phyloP scores from a whole-genome alignment of 1,140 invertebrate genomes.

The Drosophila simulans region DNA sequence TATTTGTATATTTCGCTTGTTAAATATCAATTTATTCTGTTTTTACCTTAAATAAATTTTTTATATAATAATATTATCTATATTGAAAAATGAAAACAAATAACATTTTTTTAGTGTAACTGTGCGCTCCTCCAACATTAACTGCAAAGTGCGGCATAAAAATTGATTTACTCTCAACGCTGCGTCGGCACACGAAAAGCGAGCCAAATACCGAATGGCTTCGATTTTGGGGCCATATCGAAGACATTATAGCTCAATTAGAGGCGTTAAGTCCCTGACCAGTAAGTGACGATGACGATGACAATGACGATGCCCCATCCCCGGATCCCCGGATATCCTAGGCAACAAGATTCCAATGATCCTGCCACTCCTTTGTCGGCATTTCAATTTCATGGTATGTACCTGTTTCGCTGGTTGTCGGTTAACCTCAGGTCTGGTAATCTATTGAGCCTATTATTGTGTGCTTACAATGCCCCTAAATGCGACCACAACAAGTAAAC shows the following conservation, averaged over 20 bases:
- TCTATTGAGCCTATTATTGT: slow-evolving; percentile 30
- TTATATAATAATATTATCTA: neutral
- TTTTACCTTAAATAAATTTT: neutral
- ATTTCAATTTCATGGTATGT: neutral
- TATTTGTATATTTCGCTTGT: too few species aligned
- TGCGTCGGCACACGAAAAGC: slow-evolving; percentile 51
- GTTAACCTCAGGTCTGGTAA: slow-evolving; percentile 39
- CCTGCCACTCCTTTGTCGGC: slow-evolving; percentile 22
- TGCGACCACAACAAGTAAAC: slow-evolving; percentile 34
- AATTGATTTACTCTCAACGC: slow-evolving; percentile 73
- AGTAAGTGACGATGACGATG: neutral
- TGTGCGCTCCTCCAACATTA: slow-evolving; percentile 41
- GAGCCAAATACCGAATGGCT: slow-evolving; percentile 9
- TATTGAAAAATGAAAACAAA: too few species aligned
- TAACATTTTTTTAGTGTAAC: neutral
- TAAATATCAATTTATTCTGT: neutral
- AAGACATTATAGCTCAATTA: slow-evolving; percentile 71
- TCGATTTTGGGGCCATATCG: slow-evolving; percentile 26
- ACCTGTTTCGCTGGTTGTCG: slow-evolving; percentile 17
- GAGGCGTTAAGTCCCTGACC: slow-evolving; percentile 47
- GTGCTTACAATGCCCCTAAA: slow-evolving; percentile 36
- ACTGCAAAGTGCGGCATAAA: slow-evolving; percentile 80
- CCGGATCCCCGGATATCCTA: slow-evolving; percentile 19
- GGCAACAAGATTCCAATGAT: neutral
- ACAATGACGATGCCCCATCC: neutral